Evolutionary conservation across 2,888 invertebrate genomes (phyloP), one percentile per base, ranked within the genome.

Genomic region (Seladonia tumulorum): DNA sequence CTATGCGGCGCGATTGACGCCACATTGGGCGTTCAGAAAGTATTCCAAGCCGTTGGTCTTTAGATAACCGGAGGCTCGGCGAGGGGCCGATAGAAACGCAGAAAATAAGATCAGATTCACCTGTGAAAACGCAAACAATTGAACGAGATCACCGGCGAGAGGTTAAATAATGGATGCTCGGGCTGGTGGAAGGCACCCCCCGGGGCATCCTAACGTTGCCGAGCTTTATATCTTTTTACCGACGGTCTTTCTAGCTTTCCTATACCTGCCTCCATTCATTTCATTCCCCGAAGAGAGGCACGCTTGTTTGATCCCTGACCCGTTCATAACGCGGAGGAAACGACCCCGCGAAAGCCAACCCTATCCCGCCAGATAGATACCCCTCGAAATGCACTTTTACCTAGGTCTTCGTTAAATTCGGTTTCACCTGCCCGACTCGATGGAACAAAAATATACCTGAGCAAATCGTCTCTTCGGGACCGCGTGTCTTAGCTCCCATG

Each of bases 281-380:
- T 87, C 85, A 85, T 83, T 77, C 47, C 80, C 45, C 45, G 72
- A 53, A 78, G 82, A 78, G 82, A 88, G 88, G 87, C 87, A 79
- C 88, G 85, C 87, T 88, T 87, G 88, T 92, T 92, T 92, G 92
- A 92, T 91, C 91, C 81, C 74, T 92, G 91, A 91, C 90, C 92
- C 89, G 91, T 90, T 88, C 83, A 92, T 92, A 92, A 92, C 86
- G 80, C 82, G 87, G 16, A 83, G 91, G 83, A 88, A 90, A 90
- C 85, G 86, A 90, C 79, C 78, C 74, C 12, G 68, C 73, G 63
- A 76, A 73, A 78, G 60, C 57, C 70, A 42, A 22, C 60, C 49
- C 83, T 35, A 35, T 5, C 18, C 71, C 84, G 60, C 49, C n/a
- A n/a, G 63, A 22, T 18, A n/a, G 53, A 45, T 45, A 66, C 83